Percentiles rank a stretch among this genome's conserved stretches.
These are phyloP conservation scores for Onychomys arenicola DNA, from an alignment of 2,797 vertebrate species.

Conservation along the genomic window DNA sequence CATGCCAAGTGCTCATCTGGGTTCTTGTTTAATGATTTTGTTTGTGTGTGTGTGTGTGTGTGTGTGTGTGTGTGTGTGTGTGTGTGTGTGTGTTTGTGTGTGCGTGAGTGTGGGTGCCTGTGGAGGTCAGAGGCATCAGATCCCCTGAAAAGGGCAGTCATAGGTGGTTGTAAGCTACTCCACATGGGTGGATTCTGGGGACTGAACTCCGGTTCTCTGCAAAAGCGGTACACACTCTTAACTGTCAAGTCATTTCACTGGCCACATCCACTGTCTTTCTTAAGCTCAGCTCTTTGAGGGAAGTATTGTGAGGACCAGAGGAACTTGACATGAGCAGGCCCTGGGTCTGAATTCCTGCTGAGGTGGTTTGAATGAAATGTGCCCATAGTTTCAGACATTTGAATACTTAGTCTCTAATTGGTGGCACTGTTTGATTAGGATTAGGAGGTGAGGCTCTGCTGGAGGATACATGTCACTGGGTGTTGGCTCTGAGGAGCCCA, in stretches of 20 bases:
- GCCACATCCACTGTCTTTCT: not conserved
- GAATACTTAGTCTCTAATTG: not conserved
- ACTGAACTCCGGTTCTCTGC: not conserved
- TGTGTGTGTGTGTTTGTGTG: not conserved
- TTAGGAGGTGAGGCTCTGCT: not conserved
- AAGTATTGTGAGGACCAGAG: accelerated
- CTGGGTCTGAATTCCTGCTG: slow-evolving; percentile 2
- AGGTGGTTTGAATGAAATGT: not conserved
- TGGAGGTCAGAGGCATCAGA: not conserved
- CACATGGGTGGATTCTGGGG: not conserved
- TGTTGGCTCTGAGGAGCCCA: not conserved
- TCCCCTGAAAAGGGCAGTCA: not conserved
- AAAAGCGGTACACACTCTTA: not conserved
- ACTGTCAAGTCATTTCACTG: not conserved
- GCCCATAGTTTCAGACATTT: not conserved
- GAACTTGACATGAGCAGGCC: not conserved
- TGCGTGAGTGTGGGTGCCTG: not conserved
- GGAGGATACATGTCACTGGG: too few species aligned
- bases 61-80: not conserved
- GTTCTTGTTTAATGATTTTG: not conserved
- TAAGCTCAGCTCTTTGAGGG: not conserved
- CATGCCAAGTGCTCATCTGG: not conserved
- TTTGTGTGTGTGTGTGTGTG: not conserved
- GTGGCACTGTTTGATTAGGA: not conserved
- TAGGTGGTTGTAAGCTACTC: not conserved